Evolutionary conservation across 1,140 invertebrate species (phyloP).

Genomic region (Procambarus virginalis): DNA sequence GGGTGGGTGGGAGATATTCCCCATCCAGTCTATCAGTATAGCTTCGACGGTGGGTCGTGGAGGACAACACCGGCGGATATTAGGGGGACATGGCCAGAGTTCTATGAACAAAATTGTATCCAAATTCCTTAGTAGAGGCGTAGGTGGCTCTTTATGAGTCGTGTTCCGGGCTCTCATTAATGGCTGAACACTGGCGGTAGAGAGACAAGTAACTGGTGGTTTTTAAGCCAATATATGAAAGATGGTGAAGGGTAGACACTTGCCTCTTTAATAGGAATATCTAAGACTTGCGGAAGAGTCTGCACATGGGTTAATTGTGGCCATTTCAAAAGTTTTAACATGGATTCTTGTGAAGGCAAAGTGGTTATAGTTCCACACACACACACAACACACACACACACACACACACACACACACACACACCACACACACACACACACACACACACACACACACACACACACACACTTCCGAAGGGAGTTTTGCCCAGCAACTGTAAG

Average conservation of each 20-base stretch:
- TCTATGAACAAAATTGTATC: not conserved
- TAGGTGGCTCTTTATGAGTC: not conserved
- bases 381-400: too few species aligned
- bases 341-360: too few species aligned
- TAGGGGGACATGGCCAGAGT: not conserved
- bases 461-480: too few species aligned
- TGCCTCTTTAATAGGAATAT: not conserved
- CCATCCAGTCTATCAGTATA: too few species aligned
- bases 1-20: too few species aligned
- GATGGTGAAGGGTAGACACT: not conserved
- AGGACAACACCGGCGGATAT: too few species aligned
- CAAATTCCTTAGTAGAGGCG: not conserved
- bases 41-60: too few species aligned
- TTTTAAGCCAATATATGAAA: not conserved
- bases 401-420: too few species aligned
- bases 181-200: not conserved
- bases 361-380: too few species aligned
- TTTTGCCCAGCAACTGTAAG: too few species aligned
- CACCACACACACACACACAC: too few species aligned
- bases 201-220: not conserved
- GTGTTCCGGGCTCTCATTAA: not conserved
- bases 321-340: not conserved
- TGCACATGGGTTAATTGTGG: not conserved
- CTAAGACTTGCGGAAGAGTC: not conserved
- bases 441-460: too few species aligned